Base-by-base conservation (phyloP, 2,888 invertebrate species). In the Electrophaes corylata region DNA sequence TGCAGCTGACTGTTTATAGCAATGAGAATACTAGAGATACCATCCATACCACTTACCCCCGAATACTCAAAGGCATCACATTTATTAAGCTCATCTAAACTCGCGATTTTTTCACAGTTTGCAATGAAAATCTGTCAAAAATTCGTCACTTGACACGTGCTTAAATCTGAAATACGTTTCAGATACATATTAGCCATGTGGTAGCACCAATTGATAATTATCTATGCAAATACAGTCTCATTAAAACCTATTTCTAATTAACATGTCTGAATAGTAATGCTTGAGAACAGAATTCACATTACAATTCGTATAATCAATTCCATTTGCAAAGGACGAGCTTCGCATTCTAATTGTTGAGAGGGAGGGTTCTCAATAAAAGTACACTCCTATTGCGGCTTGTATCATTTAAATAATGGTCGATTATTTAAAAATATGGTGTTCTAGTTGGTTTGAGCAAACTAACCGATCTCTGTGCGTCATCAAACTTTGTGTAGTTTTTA, bases 271-370 rank as follows among this genome's bases (percentile, higher is more conserved):
- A 64, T 67, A 55, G 35, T 23, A 40, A 45, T 40, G 53, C 50
- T 39, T 64, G 59, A 63, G 65, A 70, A 68, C 65, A 60, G 59
- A 44, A 60, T 66, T 35, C 65, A 64, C 59, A 68, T 69, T 67
- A 71, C 73, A 72, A 70, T 71, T 68, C 57, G 64, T 59, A 73
- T 76, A 73, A 80, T 72, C 70, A 72, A 83, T 79, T 78, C 73
- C 66, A 78, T 75, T 79, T 65, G 67, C 60, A 60, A 55, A 65
- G 66, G 57, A 61, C 69, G 60, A 54, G 69, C 54, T 62, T 68
- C 62, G 73, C 72, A 77, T 79, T 64, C 69, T 71, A 60, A 66
- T 58, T 63, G 54, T 60, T 20, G 57, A 52, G 57, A 57, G 54
- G n/a, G 37, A 52, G 52, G 48, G 45, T 37, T 23, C 16, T 19